These are phyloP conservation scores for Brachionus manjavacas DNA, from an alignment of 1,140 invertebrate species.

Conservation along the genomic window DNA sequence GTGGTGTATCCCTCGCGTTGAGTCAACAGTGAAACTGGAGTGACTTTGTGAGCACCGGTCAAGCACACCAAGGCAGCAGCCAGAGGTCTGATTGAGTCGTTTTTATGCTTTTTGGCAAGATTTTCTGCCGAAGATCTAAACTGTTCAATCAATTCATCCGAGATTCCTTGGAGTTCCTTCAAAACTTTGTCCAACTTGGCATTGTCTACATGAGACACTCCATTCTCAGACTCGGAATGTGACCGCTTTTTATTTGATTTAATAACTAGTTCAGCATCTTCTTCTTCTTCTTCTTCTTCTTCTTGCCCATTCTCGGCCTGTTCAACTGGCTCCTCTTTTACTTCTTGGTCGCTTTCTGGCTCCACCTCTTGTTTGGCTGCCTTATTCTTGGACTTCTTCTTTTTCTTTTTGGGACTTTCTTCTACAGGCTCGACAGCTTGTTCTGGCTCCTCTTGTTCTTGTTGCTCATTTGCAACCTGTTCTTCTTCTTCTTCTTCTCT, in stretches of 20 bases:
- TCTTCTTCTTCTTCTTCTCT: slow-evolving; percentile 15
- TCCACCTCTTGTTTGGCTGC: neutral
- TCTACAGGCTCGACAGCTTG: neutral
- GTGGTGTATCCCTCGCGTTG: slow-evolving; percentile 34
- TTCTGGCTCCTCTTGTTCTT: slow-evolving; percentile 12
- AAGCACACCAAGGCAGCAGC: slow-evolving; percentile 5
- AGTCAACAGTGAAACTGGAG: neutral
- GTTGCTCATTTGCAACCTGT: slow-evolving; percentile 25
- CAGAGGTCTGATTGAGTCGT: neutral
- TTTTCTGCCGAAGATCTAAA: slow-evolving; percentile 14
- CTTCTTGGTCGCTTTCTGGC: neutral
- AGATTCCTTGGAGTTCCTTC: neutral
- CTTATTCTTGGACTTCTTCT: neutral
- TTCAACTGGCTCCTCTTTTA: neutral
- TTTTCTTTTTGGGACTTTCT: slow-evolving; percentile 20
- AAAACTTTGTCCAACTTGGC: neutral
- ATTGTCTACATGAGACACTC: neutral
- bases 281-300: slow-evolving; percentile 30
- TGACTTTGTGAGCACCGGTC: slow-evolving; percentile 22
- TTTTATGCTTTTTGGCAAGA: neutral
- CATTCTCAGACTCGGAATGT: slow-evolving; percentile 8
- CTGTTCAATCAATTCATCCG: slow-evolving; percentile 17
- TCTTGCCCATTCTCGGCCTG: neutral
- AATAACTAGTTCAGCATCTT: slow-evolving; percentile 3
- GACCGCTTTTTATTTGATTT: slow-evolving; percentile 22